Percentiles rank a stretch among this genome's conserved stretches.
These are phyloP conservation scores for Notodonta ziczac DNA, from an alignment of 2,888 invertebrate species.

Conservation along the genomic window DNA sequence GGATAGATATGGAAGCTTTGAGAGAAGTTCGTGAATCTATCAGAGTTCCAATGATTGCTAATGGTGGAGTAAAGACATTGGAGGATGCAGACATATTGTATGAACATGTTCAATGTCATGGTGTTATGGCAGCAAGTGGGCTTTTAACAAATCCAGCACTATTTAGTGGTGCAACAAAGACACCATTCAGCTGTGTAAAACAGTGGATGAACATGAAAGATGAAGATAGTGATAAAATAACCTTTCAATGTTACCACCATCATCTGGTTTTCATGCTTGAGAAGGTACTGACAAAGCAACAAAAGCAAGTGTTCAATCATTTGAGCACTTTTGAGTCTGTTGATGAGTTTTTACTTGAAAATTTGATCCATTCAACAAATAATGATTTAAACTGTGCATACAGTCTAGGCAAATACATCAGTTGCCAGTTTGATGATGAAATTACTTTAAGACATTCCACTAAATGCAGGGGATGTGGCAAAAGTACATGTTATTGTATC, in stretches of 20 bases:
- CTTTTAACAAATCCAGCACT: conserved; percentile 96
- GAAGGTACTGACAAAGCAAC: conserved; percentile 88
- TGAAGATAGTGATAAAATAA: conserved; percentile 84
- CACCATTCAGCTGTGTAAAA: conserved; percentile 91
- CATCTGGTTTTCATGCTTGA: conserved; percentile 98
- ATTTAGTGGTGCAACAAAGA: conserved; percentile 89
- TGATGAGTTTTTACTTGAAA: conserved; percentile 87
- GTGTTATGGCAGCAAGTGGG: conserved; percentile 97
- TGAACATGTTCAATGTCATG: conserved; percentile 88
- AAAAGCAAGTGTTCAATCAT: conserved; percentile 91
- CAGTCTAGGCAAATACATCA: conserved; percentile 59
- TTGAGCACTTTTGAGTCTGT: conserved; percentile 88
- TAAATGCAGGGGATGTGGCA: conserved; percentile 73
- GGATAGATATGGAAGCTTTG: conserved; percentile 89
- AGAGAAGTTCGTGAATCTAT: conserved; percentile 88
- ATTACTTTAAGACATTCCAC: conserved; percentile 69
- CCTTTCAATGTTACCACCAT: conserved; percentile 96
- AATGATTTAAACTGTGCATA: conserved; percentile 41
- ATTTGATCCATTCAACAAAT: conserved; percentile 72
- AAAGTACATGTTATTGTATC: conserved; percentile 68
- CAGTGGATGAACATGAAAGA: conserved; percentile 91
- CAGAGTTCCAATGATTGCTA: conserved; percentile 94
- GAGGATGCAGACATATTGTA: conserved; percentile 89
- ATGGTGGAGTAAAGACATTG: conserved; percentile 93
- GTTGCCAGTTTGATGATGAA: conserved; percentile 69